Evolutionary conservation across 2,797 vertebrate species (phyloP), one percentile per base, ranked within the genome.

Genomic region (Molossus molossus): DNA sequence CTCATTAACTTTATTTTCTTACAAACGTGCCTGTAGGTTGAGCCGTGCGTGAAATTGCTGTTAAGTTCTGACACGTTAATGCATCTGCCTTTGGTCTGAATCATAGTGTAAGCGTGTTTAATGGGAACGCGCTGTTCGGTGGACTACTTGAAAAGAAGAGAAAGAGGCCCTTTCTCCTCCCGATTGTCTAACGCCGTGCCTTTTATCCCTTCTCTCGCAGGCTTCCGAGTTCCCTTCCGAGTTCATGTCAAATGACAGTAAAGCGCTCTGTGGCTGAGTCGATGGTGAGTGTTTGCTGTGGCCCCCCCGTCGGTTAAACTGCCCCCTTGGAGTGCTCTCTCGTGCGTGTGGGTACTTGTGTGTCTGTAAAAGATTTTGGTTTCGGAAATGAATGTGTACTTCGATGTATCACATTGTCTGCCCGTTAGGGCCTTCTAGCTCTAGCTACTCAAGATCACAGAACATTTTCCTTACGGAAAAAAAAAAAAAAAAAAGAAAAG

Each of bases 181-280:
- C 91, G 69, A 11, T 92, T 91, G 73, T 86, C 95, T 98, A 95
- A 98, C 95, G 14, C 45, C 73, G 21, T 94, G 62, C 91, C 21
- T 53, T 70, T 69, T 95, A 37, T 48, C 87, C 45, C 57, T 60
- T 90, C 83, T 96, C 25, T 81, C 98, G 64, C 98, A 99, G 99
- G 99, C 99, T 96, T 98, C 99, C 95, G 99, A 99, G 98, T 99
- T 99, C 97, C 99, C 99, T 90, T 99, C 99, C 98, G 99, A 99
- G 98, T 99, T 99, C 98, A 98, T 98, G 99, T 99, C 99, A 97
- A 98, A 99, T 98, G 99, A 99, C 99, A 99, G 99, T 99, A 99
- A 99, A 99, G 99, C 99, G 97, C 99, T 99, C 98, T 99, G 99
- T 99, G 99, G 99, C 99, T 99, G 99, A 99, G 98, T 1, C 96